Percentiles rank a stretch among this genome's conserved stretches.
These are phyloP conservation scores for Vicugna pacos DNA, from an alignment of 2,113 vertebrate species.

Conservation along the genomic window DNA sequence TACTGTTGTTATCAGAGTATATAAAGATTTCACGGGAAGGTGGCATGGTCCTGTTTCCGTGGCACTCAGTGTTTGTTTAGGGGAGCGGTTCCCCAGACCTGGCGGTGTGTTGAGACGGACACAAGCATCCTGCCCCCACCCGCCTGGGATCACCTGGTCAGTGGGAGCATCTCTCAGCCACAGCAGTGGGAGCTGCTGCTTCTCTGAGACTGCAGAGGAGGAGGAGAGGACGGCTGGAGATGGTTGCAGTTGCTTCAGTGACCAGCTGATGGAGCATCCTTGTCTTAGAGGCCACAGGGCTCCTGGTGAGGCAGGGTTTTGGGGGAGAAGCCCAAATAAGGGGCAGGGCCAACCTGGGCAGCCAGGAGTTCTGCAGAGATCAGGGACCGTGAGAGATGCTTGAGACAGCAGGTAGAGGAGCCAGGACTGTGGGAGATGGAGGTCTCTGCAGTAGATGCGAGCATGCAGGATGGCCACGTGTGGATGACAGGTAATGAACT, in stretches of 20 bases:
- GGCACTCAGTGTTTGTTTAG: accelerated
- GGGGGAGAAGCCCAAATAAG: neutral
- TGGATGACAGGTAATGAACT: accelerated
- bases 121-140: accelerated
- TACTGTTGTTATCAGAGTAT: accelerated
- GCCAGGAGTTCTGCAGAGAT: neutral
- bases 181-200: too few species aligned
- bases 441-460: neutral
- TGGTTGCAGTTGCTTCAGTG: accelerated
- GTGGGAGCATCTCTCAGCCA: neutral
- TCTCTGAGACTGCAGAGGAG: neutral
- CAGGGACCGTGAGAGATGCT: neutral
- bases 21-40: accelerated
- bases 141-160: accelerated
- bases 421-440: accelerated
- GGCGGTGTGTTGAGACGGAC: too few species aligned
- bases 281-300: neutral
- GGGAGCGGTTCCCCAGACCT: neutral
- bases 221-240: accelerated
- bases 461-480: accelerated
- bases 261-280: neutral
- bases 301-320: too few species aligned
- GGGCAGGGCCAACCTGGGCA: accelerated
- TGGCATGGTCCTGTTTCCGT: accelerated
- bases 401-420: neutral